Conservation (phyloP, 2,888 invertebrate species). For the Philaethria dido region DNA sequence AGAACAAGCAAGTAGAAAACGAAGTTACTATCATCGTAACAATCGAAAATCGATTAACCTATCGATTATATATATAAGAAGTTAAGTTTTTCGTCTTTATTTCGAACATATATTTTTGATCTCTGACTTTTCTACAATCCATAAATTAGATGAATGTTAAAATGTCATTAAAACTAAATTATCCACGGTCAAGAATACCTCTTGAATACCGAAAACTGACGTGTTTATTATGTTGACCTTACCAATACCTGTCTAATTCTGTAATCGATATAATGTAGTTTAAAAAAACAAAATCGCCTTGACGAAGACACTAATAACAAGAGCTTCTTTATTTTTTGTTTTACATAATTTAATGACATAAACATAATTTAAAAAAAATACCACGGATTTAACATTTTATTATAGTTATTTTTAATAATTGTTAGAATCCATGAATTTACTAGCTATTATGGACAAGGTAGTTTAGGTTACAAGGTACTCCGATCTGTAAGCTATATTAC, state of each 20-base stretch:
- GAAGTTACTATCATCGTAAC: no score
- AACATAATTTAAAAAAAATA: not conserved
- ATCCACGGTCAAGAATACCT: constrained; percentile 29
- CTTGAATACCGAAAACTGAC: constrained; percentile 8
- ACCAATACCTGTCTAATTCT: constrained; percentile 24
- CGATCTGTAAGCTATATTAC: no score
- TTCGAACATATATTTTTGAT: not conserved
- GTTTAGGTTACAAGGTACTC: no score
- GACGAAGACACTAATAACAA: constrained; percentile 16
- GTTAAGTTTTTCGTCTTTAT: not conserved
- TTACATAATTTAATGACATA: constrained; percentile 4
- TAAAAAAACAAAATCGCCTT: constrained; percentile 28
- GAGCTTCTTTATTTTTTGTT: constrained; percentile 15
- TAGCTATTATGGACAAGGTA: no score
- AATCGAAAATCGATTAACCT: no score
- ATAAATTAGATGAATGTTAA: not conserved
- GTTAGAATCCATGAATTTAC: no score
- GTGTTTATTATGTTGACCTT: constrained; percentile 32
- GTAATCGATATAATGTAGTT: constrained; percentile 9
- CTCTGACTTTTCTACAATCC: constrained; percentile 1
- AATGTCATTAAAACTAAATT: constrained; percentile 31
- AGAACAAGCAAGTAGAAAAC: no score
- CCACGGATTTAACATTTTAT: not conserved
- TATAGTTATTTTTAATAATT: no score
- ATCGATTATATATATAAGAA: not conserved